phyloP scores from a whole-genome alignment of 2,888 invertebrate species.

The Parnassius glacialis region DNA sequence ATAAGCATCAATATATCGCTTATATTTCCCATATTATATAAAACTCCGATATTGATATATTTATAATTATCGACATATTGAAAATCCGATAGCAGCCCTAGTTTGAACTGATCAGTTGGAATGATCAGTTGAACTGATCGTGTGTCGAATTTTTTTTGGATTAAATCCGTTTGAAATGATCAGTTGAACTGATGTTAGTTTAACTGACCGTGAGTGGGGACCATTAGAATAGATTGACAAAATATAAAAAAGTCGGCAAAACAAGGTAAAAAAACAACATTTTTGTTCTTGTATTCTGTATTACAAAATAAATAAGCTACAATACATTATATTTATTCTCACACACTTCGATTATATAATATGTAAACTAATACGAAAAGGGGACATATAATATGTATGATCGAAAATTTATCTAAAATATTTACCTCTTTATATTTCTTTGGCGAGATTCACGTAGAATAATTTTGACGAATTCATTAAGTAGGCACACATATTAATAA shows the following conservation, averaged over 20 bases:
- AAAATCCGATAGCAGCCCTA: no score
- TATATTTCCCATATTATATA: no score
- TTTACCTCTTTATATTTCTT: constrained; percentile 37
- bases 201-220: no score
- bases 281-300: constrained; percentile 46
- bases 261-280: neutral
- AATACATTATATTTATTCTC: constrained; percentile 52
- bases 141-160: no score
- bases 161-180: no score
- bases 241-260: neutral
- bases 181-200: no score
- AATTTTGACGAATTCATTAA: constrained; percentile 30
- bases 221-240: no score
- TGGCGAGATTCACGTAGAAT: constrained; percentile 40
- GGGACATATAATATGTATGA: constrained; percentile 28
- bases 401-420: constrained; percentile 23
- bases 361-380: constrained; percentile 41
- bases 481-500: constrained; percentile 5
- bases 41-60: no score
- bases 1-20: no score
- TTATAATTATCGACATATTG: no score
- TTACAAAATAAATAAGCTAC: constrained; percentile 70
- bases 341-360: constrained; percentile 40
- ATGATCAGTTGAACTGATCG: no score
- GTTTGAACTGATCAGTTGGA: no score